Evolutionary conservation across 2,888 invertebrate species (phyloP).

Genomic region (Amblyteles armatorius): DNA sequence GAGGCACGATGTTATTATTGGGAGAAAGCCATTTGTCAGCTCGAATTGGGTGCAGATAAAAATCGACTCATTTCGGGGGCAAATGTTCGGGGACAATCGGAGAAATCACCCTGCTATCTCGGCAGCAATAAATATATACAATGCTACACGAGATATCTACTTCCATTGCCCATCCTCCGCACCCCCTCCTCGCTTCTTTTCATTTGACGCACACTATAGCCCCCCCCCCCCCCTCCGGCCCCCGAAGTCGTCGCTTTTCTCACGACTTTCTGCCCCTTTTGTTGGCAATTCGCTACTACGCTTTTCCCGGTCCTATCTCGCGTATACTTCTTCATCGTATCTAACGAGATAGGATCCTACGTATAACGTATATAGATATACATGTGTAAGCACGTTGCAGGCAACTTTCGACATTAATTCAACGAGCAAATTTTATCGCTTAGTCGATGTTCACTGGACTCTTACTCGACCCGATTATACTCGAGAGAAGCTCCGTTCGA

Average conservation of each 20-base stretch:
- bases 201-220: conserved; percentile 55
- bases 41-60: conserved; percentile 72
- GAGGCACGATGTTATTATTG: conserved; percentile 57
- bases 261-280: conserved; percentile 27
- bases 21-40: conserved; percentile 57
- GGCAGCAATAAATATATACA: conserved; percentile 78
- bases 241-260: conserved; percentile 25
- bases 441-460: conserved; percentile 58
- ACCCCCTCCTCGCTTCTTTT: conserved; percentile 27
- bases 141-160: conserved; percentile 60
- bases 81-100: conserved; percentile 25
- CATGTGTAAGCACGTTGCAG: conserved; percentile 64
- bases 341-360: conserved; percentile 54
- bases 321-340: conserved; percentile 61
- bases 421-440: conserved; percentile 74
- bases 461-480: conserved; percentile 19
- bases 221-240: conserved; percentile 4
- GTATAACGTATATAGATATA: conserved; percentile 42
- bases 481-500: conserved; percentile 13
- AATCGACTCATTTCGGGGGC: conserved; percentile 74
- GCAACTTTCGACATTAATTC: conserved; percentile 76
- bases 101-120: conserved; percentile 20
- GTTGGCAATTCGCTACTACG: conserved; percentile 42
- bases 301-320: background rate
- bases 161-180: conserved; percentile 21